A percentile compares a stretch with the other conserved stretches of the same genome.
phyloP scores from a whole-genome alignment of 2,888 invertebrate species.

The Amphipyra tragopoginis region DNA sequence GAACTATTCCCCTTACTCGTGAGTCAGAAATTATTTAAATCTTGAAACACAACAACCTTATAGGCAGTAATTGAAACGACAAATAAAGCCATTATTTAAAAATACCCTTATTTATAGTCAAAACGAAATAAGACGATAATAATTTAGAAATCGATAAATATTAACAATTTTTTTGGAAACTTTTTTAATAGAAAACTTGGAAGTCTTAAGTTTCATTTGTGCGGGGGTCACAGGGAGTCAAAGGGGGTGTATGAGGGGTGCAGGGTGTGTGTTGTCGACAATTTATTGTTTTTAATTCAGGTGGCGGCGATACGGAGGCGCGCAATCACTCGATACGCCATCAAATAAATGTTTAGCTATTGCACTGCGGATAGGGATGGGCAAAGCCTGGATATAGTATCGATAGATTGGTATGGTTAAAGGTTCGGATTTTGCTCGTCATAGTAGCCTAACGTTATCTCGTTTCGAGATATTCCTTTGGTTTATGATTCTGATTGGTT shows the following conservation, averaged over 20 bases:
- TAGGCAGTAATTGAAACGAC: constrained; percentile 15
- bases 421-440: no score
- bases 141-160: constrained; percentile 67
- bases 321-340: constrained; percentile 75
- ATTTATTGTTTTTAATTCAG: constrained; percentile 88
- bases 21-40: constrained; percentile 6
- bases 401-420: no score
- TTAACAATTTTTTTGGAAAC: constrained; percentile 71
- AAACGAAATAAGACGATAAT: constrained; percentile 50
- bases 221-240: constrained; percentile 25
- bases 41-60: constrained; percentile 19
- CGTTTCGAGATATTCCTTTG: no score
- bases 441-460: no score
- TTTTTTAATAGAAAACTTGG: constrained; percentile 81
- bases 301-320: constrained; percentile 71
- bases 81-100: constrained; percentile 35
- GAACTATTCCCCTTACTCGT: not conserved
- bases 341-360: constrained; percentile 81
- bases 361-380: constrained; percentile 62
- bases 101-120: constrained; percentile 51
- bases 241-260: not conserved
- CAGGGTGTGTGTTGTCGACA: constrained; percentile 58
- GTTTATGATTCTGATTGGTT: no score
- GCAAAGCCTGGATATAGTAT: no score
- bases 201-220: constrained; percentile 63